Evolutionary conservation across 2,888 invertebrate species (phyloP).

Genomic region (Chaetogeoica ovagalla): DNA sequence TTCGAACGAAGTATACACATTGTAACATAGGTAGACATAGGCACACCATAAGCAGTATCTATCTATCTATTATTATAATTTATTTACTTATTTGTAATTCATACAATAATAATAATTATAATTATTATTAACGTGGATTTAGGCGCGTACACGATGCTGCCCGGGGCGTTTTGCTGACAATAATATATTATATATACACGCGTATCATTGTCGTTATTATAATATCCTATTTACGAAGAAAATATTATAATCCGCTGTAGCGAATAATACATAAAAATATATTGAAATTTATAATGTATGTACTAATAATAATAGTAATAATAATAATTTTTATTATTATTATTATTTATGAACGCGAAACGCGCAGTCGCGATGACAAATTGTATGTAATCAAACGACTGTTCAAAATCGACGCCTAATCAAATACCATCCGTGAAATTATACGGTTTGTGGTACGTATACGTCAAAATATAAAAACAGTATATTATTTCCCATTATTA

Average conservation of each 20-base stretch:
- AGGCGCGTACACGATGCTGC: too few relatives aligned
- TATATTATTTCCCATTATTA: too few relatives aligned
- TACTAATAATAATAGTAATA: neutral
- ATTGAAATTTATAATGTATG: too few relatives aligned
- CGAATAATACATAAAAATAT: too few relatives aligned
- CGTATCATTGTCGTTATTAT: neutral
- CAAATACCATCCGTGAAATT: conserved; percentile 21
- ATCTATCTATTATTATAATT: too few relatives aligned
- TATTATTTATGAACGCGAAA: conserved; percentile 15
- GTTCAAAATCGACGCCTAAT: neutral
- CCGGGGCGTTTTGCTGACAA: too few relatives aligned
- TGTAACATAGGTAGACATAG: neutral
- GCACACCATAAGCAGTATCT: too few relatives aligned
- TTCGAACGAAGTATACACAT: neutral
- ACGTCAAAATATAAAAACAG: too few relatives aligned
- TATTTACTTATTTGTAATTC: too few relatives aligned
- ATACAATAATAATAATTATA: too few relatives aligned
- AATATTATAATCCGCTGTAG: neutral
- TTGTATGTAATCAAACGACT: neutral
- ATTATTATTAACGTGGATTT: neutral
- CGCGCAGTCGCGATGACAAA: conserved; percentile 8
- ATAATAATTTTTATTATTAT: neutral
- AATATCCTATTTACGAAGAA: neutral
- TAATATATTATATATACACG: neutral
- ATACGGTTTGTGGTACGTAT: neutral